Base-by-base conservation (phyloP, 2,888 invertebrate species). In the Scrobipalpa atriplicella region DNA sequence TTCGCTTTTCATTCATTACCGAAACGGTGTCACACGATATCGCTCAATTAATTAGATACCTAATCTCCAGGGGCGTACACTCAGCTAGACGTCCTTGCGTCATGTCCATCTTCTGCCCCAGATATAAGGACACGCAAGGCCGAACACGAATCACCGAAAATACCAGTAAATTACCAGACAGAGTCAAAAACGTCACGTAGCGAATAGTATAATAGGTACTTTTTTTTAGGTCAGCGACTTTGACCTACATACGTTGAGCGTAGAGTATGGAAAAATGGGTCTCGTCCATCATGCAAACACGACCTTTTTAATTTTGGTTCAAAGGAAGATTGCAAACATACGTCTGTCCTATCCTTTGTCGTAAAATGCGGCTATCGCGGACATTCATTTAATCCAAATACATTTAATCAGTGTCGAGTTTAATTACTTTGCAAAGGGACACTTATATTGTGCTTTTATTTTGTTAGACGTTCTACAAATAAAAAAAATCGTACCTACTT, bases 241-340 rank as follows among this genome's bases (percentile, higher is more conserved):
- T 58, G 58, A 58, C 58, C 58, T n/a, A 58, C 58, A 58, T 58
- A 58, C 58, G 11, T n/a, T n/a, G n/a, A n/a, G n/a, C n/a, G n/a
- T 38, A 18, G 19, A 21, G 21, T 13, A 13, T 56, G n/a, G 36
- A 13, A 56, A 58, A n/a, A 16, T 13, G 36, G 2, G 16, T 29
- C 3, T 38, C 58, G 58, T 58, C 58, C 38, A 58, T 58, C 58
- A 58, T 16, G 29, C 19, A 47, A 41, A 41, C 29, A 18, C 43
- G 64, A 64, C 56, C 36, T 64, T 43, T 56, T 51, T 38, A 38
- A 39, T 52, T 64, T 66, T 54, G 66, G 66, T 29, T 60, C 52
- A 52, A 52, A 41, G 38, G 51, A 54, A 56, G 11, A 18, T 54
- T 56, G 60, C 61, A 56, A 56, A 29, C 54, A 1, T n/a, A 36